Percentiles rank a stretch among this genome's conserved stretches.
Evolutionary conservation across 1,140 invertebrate genomes (phyloP).

Genomic region (Ceratoteleas bidentatus): DNA sequence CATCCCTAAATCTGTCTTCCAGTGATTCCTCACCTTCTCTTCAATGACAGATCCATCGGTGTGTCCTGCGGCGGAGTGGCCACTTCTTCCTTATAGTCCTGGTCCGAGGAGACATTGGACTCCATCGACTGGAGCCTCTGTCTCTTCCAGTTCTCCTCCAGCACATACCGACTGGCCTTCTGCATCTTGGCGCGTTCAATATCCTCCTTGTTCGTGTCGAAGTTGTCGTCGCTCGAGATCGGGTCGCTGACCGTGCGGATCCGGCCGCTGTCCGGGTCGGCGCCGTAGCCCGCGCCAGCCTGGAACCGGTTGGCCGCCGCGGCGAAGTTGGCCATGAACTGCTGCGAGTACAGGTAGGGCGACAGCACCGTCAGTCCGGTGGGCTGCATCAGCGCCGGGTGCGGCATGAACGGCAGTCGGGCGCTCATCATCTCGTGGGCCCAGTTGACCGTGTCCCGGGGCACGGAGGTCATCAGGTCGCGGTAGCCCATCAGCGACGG

Average conservation of each 20-base stretch:
- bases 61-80: constrained; percentile 70
- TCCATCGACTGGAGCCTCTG: constrained; percentile 53
- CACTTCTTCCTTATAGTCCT: neutral
- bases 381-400: constrained; percentile 79
- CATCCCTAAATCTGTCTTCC: too few species aligned
- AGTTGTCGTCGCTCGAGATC: constrained; percentile 74
- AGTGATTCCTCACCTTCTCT: constrained; percentile 79
- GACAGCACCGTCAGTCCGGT: constrained; percentile 81
- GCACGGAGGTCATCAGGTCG: constrained; percentile 38
- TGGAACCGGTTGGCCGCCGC: constrained; percentile 1
- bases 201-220: constrained; percentile 71
- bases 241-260: constrained; percentile 5
- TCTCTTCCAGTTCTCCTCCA: constrained; percentile 86
- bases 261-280: constrained; percentile 13
- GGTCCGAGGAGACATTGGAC: neutral
- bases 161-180: constrained; percentile 35
- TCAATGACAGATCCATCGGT: constrained; percentile 83
- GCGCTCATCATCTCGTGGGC: constrained; percentile 47
- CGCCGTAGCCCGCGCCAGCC: neutral
- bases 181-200: constrained; percentile 2
- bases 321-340: constrained; percentile 79
- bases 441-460: constrained; percentile 70
- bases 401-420: constrained; percentile 84
- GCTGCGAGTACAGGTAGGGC: constrained; percentile 81
- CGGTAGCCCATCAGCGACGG: constrained; percentile 59